Evolutionary conservation across 2,113 vertebrate genomes (phyloP).

Genomic region (Arothron firmamentum): DNA sequence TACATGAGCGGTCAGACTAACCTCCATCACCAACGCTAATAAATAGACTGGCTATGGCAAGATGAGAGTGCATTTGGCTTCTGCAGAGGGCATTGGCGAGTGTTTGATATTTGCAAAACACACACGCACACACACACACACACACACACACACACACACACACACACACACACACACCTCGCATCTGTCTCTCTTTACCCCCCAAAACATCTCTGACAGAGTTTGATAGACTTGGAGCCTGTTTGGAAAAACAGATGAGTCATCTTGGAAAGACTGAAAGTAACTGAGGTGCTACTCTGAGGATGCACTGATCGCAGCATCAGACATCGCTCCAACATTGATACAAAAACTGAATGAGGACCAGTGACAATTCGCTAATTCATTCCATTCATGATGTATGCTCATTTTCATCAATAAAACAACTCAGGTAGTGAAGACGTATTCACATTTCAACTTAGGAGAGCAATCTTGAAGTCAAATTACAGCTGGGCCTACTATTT

Average conservation of each 20-base stretch:
- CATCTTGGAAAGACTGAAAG: conserved; percentile 53
- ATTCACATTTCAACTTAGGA: too few relatives aligned
- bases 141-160: not conserved
- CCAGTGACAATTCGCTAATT: too few relatives aligned
- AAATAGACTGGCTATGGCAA: conserved; percentile 55
- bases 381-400: too few relatives aligned
- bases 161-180: not conserved
- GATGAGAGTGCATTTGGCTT: conserved; percentile 52
- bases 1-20: conserved; percentile 32
- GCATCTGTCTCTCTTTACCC: conserved; percentile 13
- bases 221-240: conserved; percentile 52
- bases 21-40: conserved; percentile 61
- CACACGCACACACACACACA: too few relatives aligned
- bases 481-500: too few relatives aligned
- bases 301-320: too few relatives aligned
- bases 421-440: too few relatives aligned
- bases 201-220: conserved; percentile 22
- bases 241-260: conserved; percentile 65
- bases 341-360: too few relatives aligned
- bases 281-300: conserved; percentile 54
- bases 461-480: too few relatives aligned
- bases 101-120: conserved; percentile 68
- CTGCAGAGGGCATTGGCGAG: conserved; percentile 57
- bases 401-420: too few relatives aligned
- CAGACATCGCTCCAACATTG: too few relatives aligned